Evolutionary conservation across 2,113 vertebrate species (phyloP).

Genomic region (Loxodonta africana): DNA sequence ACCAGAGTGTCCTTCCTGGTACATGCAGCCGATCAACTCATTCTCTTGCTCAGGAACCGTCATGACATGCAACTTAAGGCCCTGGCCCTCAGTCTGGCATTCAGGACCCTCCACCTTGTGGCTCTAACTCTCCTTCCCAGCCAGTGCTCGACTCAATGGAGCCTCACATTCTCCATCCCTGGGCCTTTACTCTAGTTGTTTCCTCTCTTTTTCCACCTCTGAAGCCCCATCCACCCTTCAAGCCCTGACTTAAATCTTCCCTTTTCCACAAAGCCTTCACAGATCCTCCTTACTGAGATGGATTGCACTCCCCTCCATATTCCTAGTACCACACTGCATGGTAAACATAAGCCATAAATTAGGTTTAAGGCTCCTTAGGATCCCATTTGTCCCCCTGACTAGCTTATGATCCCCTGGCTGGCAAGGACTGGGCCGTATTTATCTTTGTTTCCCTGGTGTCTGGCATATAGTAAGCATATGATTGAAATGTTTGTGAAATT

Average conservation of each 20-base stretch:
- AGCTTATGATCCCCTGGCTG: conserved; percentile 28
- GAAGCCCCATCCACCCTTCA: background rate
- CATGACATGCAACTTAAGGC: background rate
- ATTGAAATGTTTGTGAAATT: conserved; percentile 47
- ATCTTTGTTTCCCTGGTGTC: background rate
- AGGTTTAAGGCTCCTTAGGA: conserved; percentile 57
- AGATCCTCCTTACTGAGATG: background rate
- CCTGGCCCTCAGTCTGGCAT: rapidly evolving
- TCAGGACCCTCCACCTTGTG: background rate
- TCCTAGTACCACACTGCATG: background rate
- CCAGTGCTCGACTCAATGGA: rapidly evolving
- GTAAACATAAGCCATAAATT: conserved; percentile 61
- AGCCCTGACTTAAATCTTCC: background rate
- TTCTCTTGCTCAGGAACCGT: background rate
- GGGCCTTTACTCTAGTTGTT: background rate
- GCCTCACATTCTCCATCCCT: rapidly evolving
- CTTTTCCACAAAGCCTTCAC: conserved; percentile 47
- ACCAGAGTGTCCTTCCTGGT: background rate
- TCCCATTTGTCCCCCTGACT: conserved; percentile 50
- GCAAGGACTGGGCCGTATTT: background rate
- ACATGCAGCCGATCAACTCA: background rate
- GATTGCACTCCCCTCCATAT: background rate
- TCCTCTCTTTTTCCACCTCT: background rate
- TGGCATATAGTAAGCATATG: background rate
- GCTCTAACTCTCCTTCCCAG: background rate